Evolutionary conservation across 2,797 vertebrate species (phyloP), one percentile per base, ranked within the genome.

Genomic region (Sebastolobus altivelis): DNA sequence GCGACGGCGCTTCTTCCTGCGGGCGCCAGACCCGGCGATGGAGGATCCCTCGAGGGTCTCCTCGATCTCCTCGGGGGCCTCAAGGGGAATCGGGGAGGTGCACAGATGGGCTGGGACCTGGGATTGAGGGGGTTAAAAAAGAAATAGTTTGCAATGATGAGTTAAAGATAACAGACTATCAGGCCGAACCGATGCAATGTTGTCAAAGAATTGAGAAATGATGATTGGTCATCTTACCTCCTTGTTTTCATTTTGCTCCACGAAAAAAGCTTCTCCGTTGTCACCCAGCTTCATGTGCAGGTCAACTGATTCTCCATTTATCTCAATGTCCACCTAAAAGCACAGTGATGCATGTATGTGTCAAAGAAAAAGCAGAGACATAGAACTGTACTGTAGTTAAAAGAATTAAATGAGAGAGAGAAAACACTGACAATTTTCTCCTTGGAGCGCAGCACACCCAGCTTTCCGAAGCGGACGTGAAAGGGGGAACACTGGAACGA

Each of bases 231-330:
- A 12, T 40, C 75, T 72, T 69, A 96, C 96, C 95, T 94, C 89
- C 69, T 90, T 85, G 60, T 94, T 95, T 62, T 97, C 96, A 5
- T 92, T 92, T 90, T 99, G 95, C 84, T 97, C 96, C 38, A 99
- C 95, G 12, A 99, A 99, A 92, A 99, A 99, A 29, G 98, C 98
- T 81, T 99, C 98, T 77, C 98, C 98, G 4, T 97, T 98, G 88
- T 99, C 96, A 14, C 98, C 98, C 55, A 99, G 93, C 89, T 97
- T 98, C 99, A 99, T 99, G 60, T 97, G 97, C 88, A 99, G 93
- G 82, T 97, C 96, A 35, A 98, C 97, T 0, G 96, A 93, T 77
- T 99, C 96, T 6, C 98, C 98, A 0, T 99, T 99, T 83, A 99
- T 95, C 94, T 99, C 97, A 65, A 99, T 98, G 83, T 99, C 98